These are phyloP conservation scores for Ophioninae sp. DNA, from an alignment of 2,888 invertebrate genomes.

Conservation along the genomic window DNA sequence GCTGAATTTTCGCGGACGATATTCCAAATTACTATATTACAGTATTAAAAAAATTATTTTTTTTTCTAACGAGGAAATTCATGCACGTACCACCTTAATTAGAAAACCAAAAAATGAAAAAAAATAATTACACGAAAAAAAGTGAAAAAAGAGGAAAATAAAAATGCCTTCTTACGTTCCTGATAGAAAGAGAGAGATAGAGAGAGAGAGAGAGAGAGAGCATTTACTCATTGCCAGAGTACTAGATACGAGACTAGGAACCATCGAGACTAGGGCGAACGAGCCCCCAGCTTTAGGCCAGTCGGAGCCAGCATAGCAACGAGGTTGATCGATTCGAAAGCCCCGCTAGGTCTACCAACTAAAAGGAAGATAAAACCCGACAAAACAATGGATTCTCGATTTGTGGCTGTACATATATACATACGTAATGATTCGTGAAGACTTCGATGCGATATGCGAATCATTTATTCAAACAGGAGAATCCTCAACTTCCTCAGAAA, in stretches of 20 bases:
- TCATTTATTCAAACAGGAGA: background rate
- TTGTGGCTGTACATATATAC: background rate
- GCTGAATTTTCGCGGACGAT: too few relatives aligned
- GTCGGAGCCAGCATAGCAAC: conserved; percentile 60
- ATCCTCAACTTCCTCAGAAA: background rate
- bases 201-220: conserved; percentile 9
- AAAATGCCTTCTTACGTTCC: too few relatives aligned
- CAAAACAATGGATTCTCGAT: conserved; percentile 7
- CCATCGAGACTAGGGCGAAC: conserved; percentile 21
- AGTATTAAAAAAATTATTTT: too few relatives aligned
- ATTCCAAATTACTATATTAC: too few relatives aligned
- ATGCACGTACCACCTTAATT: too few relatives aligned
- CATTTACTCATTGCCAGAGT: conserved; percentile 29
- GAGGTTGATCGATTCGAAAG: conserved; percentile 55
- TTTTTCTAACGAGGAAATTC: too few relatives aligned
- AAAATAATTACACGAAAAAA: too few relatives aligned
- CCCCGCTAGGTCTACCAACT: conserved; percentile 6
- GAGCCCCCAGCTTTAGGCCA: conserved; percentile 50
- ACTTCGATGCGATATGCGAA: background rate
- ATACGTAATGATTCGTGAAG: background rate
- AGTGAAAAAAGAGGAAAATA: too few relatives aligned
- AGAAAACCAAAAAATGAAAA: too few relatives aligned
- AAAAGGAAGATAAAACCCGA: conserved; percentile 31
- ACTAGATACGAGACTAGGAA: conserved; percentile 28
- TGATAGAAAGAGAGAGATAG: background rate